Base-by-base conservation (phyloP, 2,888 invertebrate genomes). In the Byasa hedistus region DNA sequence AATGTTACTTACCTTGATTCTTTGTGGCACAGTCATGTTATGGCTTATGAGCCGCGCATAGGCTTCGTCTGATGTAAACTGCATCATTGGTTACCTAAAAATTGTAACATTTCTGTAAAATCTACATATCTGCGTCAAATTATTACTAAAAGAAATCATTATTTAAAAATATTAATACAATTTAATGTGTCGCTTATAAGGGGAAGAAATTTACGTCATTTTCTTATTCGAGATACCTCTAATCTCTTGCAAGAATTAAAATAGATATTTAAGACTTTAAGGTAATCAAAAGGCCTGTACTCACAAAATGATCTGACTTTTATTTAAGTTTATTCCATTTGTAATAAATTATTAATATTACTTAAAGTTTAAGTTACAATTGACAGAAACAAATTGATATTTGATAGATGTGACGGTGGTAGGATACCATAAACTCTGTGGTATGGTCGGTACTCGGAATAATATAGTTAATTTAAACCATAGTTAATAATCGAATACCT, bases 11-110 rank as follows among this genome's bases (percentile, higher is more conserved):
- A 91, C 91, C 89, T 91, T 91, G 70, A 91, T 91, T 72, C 91
- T 84, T 79, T 91, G 91, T 65, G 91, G 91, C 68, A 91, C 91
- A 70, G 91, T 91, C 91, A 91, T 91, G 70, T 91, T 89, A 75
- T 91, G 91, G 80, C 90, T 91, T 76, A 91, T 90, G 66, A 89
- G 88, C 72, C 91, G 84, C 71, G 89, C 81, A 73, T 90, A 91
- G 56, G 91, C 87, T 80, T 91, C 91, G 68, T 91, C 91, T 23
- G 89, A 83, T 69, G 87, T 81, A 74, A 81, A 91, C 68, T 75
- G 75, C 75, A 75, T 75, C 64, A 32, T 70, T 65, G 39, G 44
- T 27, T 65, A 66, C 66, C 62, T 62, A 54, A 58, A 66, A 62
- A 58, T 12, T 7, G 52, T 54, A 54, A 22, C 22, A 22, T 21